These are phyloP conservation scores for Chinchilla lanigera DNA, from an alignment of 2,113 vertebrate genomes.

Conservation along the genomic window DNA sequence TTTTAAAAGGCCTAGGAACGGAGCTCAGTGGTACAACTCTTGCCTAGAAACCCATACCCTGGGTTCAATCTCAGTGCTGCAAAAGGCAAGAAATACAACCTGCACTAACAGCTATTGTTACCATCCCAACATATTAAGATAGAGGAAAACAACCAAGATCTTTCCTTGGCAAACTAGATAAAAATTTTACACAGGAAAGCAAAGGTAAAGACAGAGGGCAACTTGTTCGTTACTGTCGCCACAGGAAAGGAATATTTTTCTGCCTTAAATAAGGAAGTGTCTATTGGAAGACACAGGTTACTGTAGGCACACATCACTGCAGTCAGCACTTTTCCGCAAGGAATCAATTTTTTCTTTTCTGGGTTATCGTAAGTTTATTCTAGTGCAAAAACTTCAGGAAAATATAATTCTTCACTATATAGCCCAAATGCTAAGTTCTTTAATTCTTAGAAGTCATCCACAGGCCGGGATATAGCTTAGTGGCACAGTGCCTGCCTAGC, in stretches of 20 bases:
- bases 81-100: background rate
- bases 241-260: background rate
- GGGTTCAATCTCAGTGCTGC: background rate
- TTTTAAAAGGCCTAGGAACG: background rate
- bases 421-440: background rate
- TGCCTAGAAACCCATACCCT: background rate
- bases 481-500: too few relatives aligned
- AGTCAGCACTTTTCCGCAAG: background rate
- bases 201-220: background rate
- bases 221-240: background rate
- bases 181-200: background rate
- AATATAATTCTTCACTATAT: background rate
- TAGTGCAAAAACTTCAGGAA: background rate
- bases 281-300: background rate
- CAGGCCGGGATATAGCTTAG: too few relatives aligned
- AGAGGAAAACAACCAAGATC: background rate
- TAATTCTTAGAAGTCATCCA: background rate
- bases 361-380: background rate
- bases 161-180: constrained; percentile 7
- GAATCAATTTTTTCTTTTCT: constrained; percentile 4
- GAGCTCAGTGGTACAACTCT: background rate
- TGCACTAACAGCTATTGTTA: background rate
- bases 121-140: background rate
- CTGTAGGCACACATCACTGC: rapidly evolving
- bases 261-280: background rate